These are phyloP conservation scores for Triops cancriformis DNA, from an alignment of 1,140 invertebrate species.

Conservation along the genomic window DNA sequence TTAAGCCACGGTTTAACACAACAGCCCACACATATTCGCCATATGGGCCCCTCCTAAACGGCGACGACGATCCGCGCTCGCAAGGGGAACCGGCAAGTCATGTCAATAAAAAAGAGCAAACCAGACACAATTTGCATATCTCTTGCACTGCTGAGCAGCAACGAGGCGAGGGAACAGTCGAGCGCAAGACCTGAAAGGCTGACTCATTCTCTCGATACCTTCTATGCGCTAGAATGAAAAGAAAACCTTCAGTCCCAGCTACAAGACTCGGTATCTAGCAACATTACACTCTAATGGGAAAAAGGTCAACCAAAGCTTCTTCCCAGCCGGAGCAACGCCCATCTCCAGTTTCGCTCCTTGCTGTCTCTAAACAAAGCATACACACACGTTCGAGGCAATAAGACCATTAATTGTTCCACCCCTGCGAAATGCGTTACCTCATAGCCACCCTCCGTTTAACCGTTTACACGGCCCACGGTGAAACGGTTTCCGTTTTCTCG, in stretches of 20 bases:
- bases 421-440: not conserved
- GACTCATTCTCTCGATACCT: not conserved
- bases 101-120: not conserved
- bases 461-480: not conserved
- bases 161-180: not conserved
- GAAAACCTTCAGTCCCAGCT: not conserved
- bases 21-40: no score
- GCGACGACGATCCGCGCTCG: not conserved
- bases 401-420: not conserved
- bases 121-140: slow-evolving; percentile 13
- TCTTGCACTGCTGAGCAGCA: slow-evolving; percentile 8
- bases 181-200: not conserved
- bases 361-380: not conserved
- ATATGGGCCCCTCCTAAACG: no score
- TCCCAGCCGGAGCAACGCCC: not conserved
- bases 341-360: not conserved
- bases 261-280: not conserved
- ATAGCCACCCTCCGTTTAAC: not conserved
- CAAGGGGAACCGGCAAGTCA: not conserved
- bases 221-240: not conserved
- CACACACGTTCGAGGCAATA: not conserved
- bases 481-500: not conserved
- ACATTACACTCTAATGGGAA: not conserved
- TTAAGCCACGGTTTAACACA: no score
- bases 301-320: slow-evolving; percentile 5